Evolutionary conservation across 1,140 invertebrate species (phyloP), one percentile per base, ranked within the genome.

Genomic region (Ladona fulva): DNA sequence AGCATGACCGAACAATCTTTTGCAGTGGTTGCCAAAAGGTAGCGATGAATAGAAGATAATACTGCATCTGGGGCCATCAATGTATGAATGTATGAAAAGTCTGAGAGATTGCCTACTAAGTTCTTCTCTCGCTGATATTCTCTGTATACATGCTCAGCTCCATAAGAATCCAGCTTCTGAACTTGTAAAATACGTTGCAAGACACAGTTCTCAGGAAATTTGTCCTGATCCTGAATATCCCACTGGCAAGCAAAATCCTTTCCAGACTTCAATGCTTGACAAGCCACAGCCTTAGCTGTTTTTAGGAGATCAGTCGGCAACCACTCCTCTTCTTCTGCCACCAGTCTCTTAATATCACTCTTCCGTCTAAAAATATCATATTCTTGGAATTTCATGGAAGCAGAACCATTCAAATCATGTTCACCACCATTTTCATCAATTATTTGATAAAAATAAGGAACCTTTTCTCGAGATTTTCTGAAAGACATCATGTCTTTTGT

Each of bases 1-100:
- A 89, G 84, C 80, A 89, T 84, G 79, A 89, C 86, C 0, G 88
- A 89, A 79, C 89, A 89, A 81, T 89, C 89, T 79, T 85, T 88
- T 0, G 87, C 87, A 8, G 85, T 88, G 12, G 85, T 83, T 29
- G 86, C 87, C 37, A 89, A 79, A 75, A 89, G 82, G 81, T 89
- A 89, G 80, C 85, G 85, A 76, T 87, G 83, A 24, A 89, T 79
- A 77, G 79, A 77, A 24, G 79, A 76, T 16, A 86, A 78, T 74
- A 81, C 80, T 19, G 81, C 42, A 24, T 78, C 73, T 25, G 14
- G 52, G 22, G 76, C 25, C 10, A 24, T 22, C 14, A 79, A 24
- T 14, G 11, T 19, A 0, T 22, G 25, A 59, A 75, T 42, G 24
- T 19, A 66, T 66, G 52, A 66, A 22, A 66, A 66, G 14, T 66